Conservation (phyloP, 2,113 vertebrate species). For the Crotalus viridis region DNA sequence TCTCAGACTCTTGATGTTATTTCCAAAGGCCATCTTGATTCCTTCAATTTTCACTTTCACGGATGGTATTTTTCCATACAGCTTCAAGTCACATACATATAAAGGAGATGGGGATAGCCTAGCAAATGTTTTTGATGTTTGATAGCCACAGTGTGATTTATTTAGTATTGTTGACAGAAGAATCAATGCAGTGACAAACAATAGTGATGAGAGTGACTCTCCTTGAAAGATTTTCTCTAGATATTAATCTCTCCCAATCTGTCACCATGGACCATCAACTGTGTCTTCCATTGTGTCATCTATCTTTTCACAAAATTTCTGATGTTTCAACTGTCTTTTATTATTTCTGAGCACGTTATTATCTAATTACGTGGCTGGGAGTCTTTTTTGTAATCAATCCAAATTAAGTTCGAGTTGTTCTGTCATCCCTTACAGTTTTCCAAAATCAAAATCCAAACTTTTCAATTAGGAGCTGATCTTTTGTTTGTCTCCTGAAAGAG, state of each 20-base stretch:
- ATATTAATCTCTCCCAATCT: not conserved
- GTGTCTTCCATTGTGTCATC: not conserved
- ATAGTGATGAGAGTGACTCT: not conserved
- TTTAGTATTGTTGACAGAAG: not conserved
- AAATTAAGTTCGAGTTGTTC: not conserved
- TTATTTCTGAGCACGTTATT: not conserved
- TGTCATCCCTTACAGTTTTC: not conserved
- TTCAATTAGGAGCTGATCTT: not conserved
- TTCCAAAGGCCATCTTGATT: not conserved
- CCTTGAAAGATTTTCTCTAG: not conserved
- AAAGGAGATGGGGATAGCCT: not conserved
- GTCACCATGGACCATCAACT: not conserved
- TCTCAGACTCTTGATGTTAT: not conserved
- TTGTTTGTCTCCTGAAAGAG: not conserved
- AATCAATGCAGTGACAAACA: not conserved
- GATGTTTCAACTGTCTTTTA: not conserved
- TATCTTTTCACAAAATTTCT: not conserved
- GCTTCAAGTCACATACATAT: not conserved
- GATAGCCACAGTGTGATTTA: not conserved
- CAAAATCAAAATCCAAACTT: not conserved
- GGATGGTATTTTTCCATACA: not conserved
- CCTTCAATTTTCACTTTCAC: not conserved
- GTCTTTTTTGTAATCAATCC: not conserved
- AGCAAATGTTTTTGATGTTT: not conserved
- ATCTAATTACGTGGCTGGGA: not conserved